These are phyloP conservation scores for Tetrax tetrax DNA, from an alignment of 2,113 vertebrate genomes.

Conservation along the genomic window DNA sequence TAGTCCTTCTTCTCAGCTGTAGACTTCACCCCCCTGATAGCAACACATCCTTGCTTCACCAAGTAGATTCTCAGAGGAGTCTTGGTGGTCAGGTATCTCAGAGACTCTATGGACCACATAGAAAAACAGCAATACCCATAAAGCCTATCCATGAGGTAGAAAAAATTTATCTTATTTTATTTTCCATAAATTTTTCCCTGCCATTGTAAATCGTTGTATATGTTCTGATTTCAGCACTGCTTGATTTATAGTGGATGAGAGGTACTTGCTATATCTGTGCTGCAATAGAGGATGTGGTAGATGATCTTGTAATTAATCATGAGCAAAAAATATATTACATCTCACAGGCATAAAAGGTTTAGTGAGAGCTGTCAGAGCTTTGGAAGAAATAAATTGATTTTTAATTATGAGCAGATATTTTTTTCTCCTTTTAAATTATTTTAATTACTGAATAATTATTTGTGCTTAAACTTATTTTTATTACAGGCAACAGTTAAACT, in stretches of 20 bases:
- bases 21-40: not conserved
- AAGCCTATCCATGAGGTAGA: not conserved
- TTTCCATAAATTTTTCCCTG: not conserved
- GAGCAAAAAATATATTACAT: not conserved
- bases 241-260: not conserved
- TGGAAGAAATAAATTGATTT: not conserved
- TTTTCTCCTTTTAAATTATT: not conserved
- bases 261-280: not conserved
- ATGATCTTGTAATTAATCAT: not conserved
- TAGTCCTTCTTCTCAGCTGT: not conserved
- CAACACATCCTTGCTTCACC: not conserved
- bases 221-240: not conserved
- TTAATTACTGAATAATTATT: not conserved
- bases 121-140: not conserved
- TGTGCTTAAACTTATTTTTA: not conserved
- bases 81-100: not conserved
- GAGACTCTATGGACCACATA: not conserved
- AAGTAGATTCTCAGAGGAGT: not conserved
- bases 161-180: not conserved
- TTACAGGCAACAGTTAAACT: not conserved
- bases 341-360: not conserved
- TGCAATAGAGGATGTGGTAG: not conserved
- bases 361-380: not conserved
- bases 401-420: not conserved
- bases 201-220: not conserved